phyloP scores from a whole-genome alignment of 2,797 vertebrate genomes.

The Falco rusticolus region DNA sequence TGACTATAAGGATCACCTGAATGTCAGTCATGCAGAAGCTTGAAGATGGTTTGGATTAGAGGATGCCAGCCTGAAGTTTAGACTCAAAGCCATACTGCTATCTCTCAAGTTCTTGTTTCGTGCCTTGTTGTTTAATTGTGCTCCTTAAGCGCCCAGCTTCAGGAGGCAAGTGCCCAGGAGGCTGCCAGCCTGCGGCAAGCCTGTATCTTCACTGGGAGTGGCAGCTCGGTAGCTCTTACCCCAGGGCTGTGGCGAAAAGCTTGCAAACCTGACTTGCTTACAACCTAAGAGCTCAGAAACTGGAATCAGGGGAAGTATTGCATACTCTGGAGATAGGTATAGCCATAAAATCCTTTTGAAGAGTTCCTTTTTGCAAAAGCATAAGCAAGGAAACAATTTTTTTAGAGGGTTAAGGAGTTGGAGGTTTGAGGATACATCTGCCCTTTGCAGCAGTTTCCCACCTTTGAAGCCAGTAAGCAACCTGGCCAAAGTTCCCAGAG shows the following conservation, averaged over 20 bases:
- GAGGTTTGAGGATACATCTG: background rate
- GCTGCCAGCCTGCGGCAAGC: background rate
- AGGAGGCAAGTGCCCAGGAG: background rate
- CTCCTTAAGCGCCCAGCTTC: background rate
- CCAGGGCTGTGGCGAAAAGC: background rate
- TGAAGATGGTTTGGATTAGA: background rate
- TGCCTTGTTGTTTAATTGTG: background rate
- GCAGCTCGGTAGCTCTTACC: background rate
- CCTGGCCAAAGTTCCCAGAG: background rate
- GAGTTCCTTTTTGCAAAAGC: background rate
- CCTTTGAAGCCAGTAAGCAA: background rate
- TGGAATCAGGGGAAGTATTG: background rate
- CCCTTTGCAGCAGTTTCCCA: background rate
- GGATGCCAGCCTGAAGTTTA: background rate
- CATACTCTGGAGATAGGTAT: rapidly evolving
- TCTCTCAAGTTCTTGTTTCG: background rate
- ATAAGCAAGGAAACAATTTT: background rate
- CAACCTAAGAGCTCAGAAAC: background rate
- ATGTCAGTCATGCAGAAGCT: background rate
- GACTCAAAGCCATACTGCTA: background rate
- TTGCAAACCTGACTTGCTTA: background rate
- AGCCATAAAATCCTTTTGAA: background rate
- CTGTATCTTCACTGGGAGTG: background rate
- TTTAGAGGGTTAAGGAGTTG: background rate
- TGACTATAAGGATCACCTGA: background rate